These are phyloP conservation scores for Heliconius hermathena DNA, from an alignment of 1,140 invertebrate species.

Conservation along the genomic window DNA sequence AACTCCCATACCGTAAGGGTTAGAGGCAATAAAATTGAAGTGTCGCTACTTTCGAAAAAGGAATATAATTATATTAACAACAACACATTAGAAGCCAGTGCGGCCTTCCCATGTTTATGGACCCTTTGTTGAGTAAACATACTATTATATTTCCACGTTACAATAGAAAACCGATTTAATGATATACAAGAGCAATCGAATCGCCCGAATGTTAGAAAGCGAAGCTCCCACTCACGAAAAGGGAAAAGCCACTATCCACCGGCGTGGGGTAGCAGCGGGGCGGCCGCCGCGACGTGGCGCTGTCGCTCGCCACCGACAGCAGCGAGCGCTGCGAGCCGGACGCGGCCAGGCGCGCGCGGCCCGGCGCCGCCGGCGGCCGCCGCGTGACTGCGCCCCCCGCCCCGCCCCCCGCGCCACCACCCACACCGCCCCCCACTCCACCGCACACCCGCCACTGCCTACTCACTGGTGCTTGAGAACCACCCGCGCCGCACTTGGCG, in stretches of 20 bases:
- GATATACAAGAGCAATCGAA: constrained; percentile 53
- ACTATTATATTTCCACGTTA: not conserved
- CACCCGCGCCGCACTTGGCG: constrained; percentile 71
- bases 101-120: too few species aligned
- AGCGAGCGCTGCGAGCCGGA: constrained; percentile 73
- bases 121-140: too few species aligned
- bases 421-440: constrained; percentile 40
- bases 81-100: too few species aligned
- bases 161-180: not conserved
- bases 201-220: constrained; percentile 75
- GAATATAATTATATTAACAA: too few species aligned
- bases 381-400: constrained; percentile 41
- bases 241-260: constrained; percentile 75
- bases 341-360: constrained; percentile 47
- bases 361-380: constrained; percentile 56
- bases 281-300: constrained; percentile 72
- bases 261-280: constrained; percentile 63
- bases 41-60: too few species aligned
- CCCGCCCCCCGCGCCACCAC: constrained; percentile 16
- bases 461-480: constrained; percentile 75
- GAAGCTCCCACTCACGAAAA: constrained; percentile 82
- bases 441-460: constrained; percentile 64
- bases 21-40: too few species aligned
- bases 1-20: too few species aligned
- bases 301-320: constrained; percentile 78